Conservation (phyloP, 2,888 invertebrate genomes). For the Leucoptera coffeella region DNA sequence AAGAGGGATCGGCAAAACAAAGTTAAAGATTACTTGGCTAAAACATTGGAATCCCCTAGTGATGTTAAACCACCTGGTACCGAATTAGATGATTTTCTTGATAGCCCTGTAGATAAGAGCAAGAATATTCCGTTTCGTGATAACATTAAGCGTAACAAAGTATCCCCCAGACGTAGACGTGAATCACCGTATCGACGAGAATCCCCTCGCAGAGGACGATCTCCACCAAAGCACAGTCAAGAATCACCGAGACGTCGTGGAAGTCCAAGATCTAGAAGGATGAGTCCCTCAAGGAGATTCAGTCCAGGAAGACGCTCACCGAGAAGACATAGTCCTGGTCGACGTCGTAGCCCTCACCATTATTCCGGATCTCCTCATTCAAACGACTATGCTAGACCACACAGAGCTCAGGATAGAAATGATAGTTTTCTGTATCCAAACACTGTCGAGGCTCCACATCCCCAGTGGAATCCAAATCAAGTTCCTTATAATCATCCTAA, state of each 20-base stretch:
- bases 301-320: conserved; percentile 10
- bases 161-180: no score
- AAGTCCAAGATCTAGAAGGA: conserved; percentile 8
- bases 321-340: not conserved
- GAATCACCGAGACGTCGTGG: conserved; percentile 4
- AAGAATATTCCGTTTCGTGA: no score
- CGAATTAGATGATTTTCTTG: conserved; percentile 33
- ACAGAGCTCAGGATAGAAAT: not conserved
- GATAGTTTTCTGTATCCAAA: no score
- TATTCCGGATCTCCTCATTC: no score
- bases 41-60: conserved; percentile 26
- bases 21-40: conserved; percentile 33
- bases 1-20: conserved; percentile 36
- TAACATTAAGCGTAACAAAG: no score
- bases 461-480: not conserved
- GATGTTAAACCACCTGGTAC: conserved; percentile 39
- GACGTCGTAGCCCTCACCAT: no score
- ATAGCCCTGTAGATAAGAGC: conserved; percentile 4
- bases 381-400: conserved; percentile 7
- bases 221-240: conserved; percentile 7
- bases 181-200: conserved; percentile 5
- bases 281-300: conserved; percentile 7
- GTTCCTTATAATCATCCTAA: conserved; percentile 9
- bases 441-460: no score
- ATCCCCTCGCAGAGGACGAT: conserved; percentile 8